Evolutionary conservation across 2,797 vertebrate genomes (phyloP).

Genomic region (Syngnathus acus): DNA sequence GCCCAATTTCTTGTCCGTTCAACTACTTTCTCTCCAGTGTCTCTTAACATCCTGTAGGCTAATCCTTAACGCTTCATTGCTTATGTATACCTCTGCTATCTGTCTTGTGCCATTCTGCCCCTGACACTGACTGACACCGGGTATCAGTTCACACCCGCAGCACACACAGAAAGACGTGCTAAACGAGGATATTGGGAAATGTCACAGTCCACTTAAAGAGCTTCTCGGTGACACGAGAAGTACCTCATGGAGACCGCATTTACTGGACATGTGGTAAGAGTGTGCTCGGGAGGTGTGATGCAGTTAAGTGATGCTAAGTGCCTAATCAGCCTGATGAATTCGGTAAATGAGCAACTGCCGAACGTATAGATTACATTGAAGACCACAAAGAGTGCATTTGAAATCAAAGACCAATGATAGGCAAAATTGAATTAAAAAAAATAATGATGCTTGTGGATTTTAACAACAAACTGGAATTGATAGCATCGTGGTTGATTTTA

Average conservation of each 20-base stretch:
- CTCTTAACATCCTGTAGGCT: slow-evolving; percentile 31
- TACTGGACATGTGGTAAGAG: not conserved
- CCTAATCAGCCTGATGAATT: not conserved
- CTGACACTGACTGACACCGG: slow-evolving; percentile 80
- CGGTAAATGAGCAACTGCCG: not conserved
- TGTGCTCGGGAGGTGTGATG: not conserved
- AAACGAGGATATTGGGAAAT: slow-evolving; percentile 87
- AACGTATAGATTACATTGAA: not conserved
- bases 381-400: not conserved
- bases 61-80: slow-evolving; percentile 33
- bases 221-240: slow-evolving; percentile 65
- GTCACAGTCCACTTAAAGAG: slow-evolving; percentile 84
- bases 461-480: not conserved
- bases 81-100: slow-evolving; percentile 39
- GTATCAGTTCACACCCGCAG: slow-evolving; percentile 87
- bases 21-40: slow-evolving; percentile 11
- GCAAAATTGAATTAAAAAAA: not conserved
- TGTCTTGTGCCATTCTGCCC: slow-evolving; percentile 54
- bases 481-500: not conserved
- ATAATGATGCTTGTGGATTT: not conserved
- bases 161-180: slow-evolving; percentile 83
- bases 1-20: not conserved
- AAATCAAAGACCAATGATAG: not conserved
- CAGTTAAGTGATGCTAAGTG: not conserved
- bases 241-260: slow-evolving; percentile 57